Evolutionary conservation across 2,113 vertebrate species (phyloP).

Genomic region (Eulacestoma nigropectus): DNA sequence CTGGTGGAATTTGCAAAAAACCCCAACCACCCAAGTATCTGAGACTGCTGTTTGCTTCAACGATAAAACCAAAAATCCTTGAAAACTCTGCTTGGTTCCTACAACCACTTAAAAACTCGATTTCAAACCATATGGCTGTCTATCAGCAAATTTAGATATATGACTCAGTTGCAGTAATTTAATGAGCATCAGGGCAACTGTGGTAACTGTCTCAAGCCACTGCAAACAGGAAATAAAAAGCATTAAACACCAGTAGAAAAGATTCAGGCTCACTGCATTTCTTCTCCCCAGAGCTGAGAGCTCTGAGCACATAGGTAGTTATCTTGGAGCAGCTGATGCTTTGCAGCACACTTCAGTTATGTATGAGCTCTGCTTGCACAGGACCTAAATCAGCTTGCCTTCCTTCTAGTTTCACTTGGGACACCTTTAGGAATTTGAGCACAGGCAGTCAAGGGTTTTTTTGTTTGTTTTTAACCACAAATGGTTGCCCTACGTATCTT

Average conservation of each 20-base stretch:
- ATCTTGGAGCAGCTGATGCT: background rate
- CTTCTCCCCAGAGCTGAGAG: background rate
- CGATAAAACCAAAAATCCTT: background rate
- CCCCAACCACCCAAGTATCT: background rate
- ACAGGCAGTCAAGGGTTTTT: background rate
- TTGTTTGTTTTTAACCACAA: background rate
- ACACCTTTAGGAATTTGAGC: background rate
- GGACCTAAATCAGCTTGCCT: background rate
- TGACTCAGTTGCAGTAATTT: background rate
- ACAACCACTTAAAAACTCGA: background rate
- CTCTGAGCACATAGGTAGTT: background rate
- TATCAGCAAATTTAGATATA: background rate
- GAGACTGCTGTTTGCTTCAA: background rate
- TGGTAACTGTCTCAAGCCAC: background rate
- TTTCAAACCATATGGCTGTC: background rate
- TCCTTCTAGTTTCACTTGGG: background rate
- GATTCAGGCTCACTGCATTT: background rate
- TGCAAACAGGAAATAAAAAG: background rate
- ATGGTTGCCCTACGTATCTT: background rate
- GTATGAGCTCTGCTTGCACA: background rate
- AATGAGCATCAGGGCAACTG: background rate
- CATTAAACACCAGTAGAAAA: background rate
- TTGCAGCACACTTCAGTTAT: background rate
- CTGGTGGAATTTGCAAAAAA: slow-evolving; percentile 13
- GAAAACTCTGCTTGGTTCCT: background rate